Conservation (phyloP, 2,113 vertebrate genomes). For the Noctilio leporinus region DNA sequence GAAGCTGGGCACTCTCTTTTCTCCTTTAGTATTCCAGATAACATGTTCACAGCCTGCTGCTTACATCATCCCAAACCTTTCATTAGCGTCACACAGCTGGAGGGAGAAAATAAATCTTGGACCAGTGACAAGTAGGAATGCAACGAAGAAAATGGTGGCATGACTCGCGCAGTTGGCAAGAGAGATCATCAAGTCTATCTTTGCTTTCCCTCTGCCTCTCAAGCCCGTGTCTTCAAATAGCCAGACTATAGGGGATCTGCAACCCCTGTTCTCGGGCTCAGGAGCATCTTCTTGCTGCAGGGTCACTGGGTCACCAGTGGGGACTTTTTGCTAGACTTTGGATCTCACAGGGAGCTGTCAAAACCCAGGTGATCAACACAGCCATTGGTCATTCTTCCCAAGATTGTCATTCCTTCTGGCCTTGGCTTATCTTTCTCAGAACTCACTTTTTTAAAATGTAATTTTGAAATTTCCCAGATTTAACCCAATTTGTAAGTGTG, state of each 20-base stretch:
- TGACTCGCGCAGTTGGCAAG: background rate
- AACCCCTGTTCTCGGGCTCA: background rate
- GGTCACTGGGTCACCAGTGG: background rate
- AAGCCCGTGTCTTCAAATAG: background rate
- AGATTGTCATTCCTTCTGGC: background rate
- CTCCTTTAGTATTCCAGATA: constrained; percentile 23
- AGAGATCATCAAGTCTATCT: background rate
- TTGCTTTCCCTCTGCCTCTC: background rate
- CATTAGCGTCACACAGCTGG: constrained; percentile 14
- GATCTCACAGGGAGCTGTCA: background rate
- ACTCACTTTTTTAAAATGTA: background rate
- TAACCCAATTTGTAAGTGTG: background rate
- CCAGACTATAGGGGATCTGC: background rate
- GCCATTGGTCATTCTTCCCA: background rate
- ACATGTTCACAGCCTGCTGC: background rate
- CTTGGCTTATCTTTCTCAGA: background rate
- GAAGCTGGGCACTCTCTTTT: background rate
- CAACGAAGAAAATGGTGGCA: background rate
- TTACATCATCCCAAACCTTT: constrained; percentile 45
- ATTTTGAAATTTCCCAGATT: background rate
- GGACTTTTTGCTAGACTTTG: background rate
- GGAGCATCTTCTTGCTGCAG: background rate
- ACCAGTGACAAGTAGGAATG: background rate
- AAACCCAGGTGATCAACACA: background rate
- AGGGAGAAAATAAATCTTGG: constrained; percentile 25